These are phyloP conservation scores for Pangasianodon hypophthalmus DNA, from an alignment of 2,113 vertebrate species.

Conservation along the genomic window DNA sequence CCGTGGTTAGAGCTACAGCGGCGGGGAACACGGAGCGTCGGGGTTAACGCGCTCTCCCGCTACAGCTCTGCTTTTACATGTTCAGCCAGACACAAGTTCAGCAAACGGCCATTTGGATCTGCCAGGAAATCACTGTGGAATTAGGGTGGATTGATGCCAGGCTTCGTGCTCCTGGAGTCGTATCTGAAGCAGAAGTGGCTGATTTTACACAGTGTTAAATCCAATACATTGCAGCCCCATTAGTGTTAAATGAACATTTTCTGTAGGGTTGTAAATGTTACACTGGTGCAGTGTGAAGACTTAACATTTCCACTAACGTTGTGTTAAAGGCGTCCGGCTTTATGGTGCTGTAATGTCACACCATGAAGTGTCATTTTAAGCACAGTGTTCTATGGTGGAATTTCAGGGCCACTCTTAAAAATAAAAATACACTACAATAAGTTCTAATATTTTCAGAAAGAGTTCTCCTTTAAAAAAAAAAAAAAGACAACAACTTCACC, in stretches of 20 bases:
- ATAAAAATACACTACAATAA: not conserved
- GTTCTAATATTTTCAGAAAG: not conserved
- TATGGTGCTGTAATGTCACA: not conserved
- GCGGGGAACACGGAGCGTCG: not conserved
- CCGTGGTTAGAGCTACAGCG: not conserved
- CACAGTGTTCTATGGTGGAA: not conserved
- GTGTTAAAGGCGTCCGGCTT: too few relatives aligned
- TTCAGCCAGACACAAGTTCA: slow-evolving; percentile 6
- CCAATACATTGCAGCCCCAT: not conserved
- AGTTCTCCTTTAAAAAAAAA: too few relatives aligned
- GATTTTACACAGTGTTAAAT: not conserved
- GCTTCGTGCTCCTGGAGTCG: not conserved
- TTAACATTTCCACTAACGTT: not conserved
- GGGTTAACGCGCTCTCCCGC: not conserved
- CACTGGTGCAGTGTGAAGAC: too few relatives aligned
- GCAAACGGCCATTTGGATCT: not conserved
- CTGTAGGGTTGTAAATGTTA: not conserved
- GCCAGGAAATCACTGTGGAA: not conserved
- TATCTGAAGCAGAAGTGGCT: not conserved
- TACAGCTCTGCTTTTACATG: not conserved
- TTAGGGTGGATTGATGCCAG: not conserved
- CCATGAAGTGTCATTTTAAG: not conserved
- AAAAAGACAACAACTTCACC: not conserved
- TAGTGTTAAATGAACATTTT: not conserved
- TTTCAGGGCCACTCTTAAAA: not conserved